phyloP scores from a whole-genome alignment of 2,797 vertebrate species.

The Geotrypetes seraphini region DNA sequence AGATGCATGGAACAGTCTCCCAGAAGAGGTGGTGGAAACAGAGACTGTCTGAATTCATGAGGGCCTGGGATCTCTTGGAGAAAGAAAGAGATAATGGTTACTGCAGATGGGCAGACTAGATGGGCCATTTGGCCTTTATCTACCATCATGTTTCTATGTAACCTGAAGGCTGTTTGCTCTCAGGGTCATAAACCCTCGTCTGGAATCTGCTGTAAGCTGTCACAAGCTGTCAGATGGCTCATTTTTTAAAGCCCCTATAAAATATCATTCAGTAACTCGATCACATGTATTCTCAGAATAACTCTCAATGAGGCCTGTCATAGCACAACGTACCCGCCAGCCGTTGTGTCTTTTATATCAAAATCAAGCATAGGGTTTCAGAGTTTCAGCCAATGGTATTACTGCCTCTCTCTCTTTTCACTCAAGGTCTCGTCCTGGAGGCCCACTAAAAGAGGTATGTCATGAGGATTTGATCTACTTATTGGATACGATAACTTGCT shows the following conservation, averaged over 20 bases:
- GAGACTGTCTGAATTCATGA: too few species aligned
- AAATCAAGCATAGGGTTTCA: conserved; percentile 20
- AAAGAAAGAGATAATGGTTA: too few species aligned
- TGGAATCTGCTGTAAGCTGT: conserved; percentile 13
- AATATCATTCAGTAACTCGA: conserved; percentile 22
- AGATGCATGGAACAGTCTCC: too few species aligned
- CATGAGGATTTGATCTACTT: background rate
- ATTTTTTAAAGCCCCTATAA: conserved; percentile 21
- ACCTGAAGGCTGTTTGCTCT: conserved; percentile 9
- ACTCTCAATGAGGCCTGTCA: conserved; percentile 17
- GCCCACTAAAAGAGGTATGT: background rate
- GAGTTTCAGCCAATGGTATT: conserved; percentile 24
- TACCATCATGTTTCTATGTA: too few species aligned
- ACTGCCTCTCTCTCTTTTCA: conserved; percentile 13
- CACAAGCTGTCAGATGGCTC: conserved; percentile 18
- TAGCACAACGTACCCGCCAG: conserved; percentile 28
- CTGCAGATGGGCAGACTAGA: too few species aligned
- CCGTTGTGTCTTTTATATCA: conserved; percentile 22
- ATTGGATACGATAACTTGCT: too few species aligned
- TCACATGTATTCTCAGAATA: conserved; percentile 33
- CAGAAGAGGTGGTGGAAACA: too few species aligned
- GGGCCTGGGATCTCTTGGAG: too few species aligned
- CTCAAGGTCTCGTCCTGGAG: background rate
- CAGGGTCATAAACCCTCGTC: background rate
- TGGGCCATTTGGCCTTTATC: too few species aligned